Percentiles rank a stretch among this genome's conserved stretches.
Evolutionary conservation across 2,888 invertebrate species (phyloP).

Genomic region (Melanargia galathea): DNA sequence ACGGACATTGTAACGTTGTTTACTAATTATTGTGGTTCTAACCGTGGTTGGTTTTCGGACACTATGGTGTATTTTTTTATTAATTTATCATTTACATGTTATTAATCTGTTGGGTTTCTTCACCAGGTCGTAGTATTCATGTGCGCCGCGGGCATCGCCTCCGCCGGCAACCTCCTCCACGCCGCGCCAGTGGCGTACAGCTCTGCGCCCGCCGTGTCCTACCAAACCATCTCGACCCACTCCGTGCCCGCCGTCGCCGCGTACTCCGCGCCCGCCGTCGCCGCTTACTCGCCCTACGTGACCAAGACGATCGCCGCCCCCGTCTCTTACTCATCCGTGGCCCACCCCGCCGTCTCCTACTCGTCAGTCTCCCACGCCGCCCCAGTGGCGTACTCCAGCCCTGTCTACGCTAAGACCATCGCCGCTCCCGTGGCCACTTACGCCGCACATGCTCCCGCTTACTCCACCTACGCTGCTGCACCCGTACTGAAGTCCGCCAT

Average conservation of each 20-base stretch:
- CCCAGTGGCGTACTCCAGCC: conserved; percentile 45
- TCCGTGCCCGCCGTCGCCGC: conserved; percentile 59
- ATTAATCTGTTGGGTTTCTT: conserved; percentile 21
- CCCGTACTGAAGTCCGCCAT: conserved; percentile 46
- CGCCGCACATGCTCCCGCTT: conserved; percentile 45
- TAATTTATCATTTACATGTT: background rate
- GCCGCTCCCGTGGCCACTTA: conserved; percentile 39
- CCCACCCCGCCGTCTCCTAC: conserved; percentile 55
- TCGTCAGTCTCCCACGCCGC: conserved; percentile 47
- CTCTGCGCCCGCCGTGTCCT: conserved; percentile 68
- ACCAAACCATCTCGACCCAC: conserved; percentile 57
- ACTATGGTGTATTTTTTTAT: background rate
- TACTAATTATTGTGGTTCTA: no score
- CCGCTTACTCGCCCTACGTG: conserved; percentile 43
- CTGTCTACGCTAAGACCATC: conserved; percentile 37
- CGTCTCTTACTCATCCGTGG: conserved; percentile 51
- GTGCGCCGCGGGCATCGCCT: conserved; percentile 82
- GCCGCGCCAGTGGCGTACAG: conserved; percentile 73
- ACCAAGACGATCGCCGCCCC: conserved; percentile 46
- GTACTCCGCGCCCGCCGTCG: conserved; percentile 5
- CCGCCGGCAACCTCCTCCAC: conserved; percentile 82
- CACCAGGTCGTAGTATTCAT: conserved; percentile 79
- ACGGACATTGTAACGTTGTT: no score
- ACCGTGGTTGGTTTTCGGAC: no score
- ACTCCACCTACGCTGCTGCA: conserved; percentile 48